phyloP scores from a whole-genome alignment of 2,888 invertebrate species.

The Coelinius sp. region DNA sequence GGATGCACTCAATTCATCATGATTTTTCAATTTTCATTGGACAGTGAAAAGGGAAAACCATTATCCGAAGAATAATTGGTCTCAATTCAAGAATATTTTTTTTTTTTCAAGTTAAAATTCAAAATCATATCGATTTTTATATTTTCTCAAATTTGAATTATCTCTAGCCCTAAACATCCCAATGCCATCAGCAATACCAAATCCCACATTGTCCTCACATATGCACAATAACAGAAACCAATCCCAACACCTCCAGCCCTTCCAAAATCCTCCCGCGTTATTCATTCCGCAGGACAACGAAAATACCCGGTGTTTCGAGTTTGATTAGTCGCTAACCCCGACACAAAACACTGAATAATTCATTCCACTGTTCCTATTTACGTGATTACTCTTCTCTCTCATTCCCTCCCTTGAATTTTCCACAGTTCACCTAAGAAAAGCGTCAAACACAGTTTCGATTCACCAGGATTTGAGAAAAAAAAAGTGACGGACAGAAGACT shows the following conservation, averaged over 20 bases:
- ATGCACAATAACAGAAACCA: slow-evolving; percentile 17
- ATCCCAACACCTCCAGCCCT: background rate
- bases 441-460: slow-evolving; percentile 4
- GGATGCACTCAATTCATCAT: background rate
- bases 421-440: background rate
- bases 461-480: background rate
- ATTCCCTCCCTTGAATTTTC: background rate
- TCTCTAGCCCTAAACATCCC: too few species aligned
- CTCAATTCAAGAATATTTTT: too few species aligned
- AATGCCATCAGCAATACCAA: too few species aligned
- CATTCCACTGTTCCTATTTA: slow-evolving; percentile 49
- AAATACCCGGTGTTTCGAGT: slow-evolving; percentile 28
- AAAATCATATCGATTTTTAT: too few species aligned
- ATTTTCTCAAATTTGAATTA: too few species aligned
- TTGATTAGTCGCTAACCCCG: slow-evolving; percentile 53
- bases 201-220: background rate
- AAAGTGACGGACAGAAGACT: background rate
- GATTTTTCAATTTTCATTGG: background rate
- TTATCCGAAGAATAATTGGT: too few species aligned
- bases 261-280: background rate
- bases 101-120: too few species aligned
- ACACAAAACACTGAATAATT: slow-evolving; percentile 56
- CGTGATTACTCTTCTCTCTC: slow-evolving; percentile 42
- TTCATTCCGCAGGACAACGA: slow-evolving; percentile 28
- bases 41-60: too few species aligned